phyloP scores from a whole-genome alignment of 1,140 invertebrate genomes.

The Orchesella cincta region DNA sequence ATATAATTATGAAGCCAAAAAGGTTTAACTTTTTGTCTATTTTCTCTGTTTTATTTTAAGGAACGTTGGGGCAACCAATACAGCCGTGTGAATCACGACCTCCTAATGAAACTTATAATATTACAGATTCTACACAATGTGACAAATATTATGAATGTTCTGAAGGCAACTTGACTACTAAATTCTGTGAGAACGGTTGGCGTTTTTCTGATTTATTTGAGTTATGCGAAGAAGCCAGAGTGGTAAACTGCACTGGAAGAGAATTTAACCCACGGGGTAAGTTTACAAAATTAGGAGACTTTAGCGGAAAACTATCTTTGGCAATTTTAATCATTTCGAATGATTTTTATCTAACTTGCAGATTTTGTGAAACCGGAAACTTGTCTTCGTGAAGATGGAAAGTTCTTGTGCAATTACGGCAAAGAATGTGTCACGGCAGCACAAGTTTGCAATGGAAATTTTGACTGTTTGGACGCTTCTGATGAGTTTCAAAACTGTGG shows the following conservation, averaged over 20 bases:
- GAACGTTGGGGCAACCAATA: neutral
- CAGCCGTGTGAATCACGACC: neutral
- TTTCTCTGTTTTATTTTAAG: no score
- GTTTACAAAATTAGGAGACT: neutral
- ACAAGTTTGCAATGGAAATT: conserved; percentile 62
- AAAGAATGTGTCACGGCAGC: conserved; percentile 31
- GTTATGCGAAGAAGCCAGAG: neutral
- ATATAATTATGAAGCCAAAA: neutral
- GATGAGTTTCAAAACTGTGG: conserved; percentile 67
- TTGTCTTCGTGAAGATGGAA: conserved; percentile 35
- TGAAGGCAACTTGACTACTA: neutral
- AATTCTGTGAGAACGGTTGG: neutral
- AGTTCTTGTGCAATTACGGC: conserved; percentile 40
- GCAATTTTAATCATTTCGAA: neutral
- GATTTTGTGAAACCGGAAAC: neutral
- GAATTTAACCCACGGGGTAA: neutral
- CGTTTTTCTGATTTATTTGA: neutral
- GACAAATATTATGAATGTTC: conserved; percentile 4
- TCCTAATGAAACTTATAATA: neutral
- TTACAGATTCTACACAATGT: neutral
- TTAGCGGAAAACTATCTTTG: no score
- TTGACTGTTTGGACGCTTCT: conserved; percentile 69
- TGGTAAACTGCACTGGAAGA: neutral
- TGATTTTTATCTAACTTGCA: neutral
- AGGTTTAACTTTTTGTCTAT: neutral